Conservation (phyloP, 2,888 invertebrate genomes). For the Eledona agricola region DNA sequence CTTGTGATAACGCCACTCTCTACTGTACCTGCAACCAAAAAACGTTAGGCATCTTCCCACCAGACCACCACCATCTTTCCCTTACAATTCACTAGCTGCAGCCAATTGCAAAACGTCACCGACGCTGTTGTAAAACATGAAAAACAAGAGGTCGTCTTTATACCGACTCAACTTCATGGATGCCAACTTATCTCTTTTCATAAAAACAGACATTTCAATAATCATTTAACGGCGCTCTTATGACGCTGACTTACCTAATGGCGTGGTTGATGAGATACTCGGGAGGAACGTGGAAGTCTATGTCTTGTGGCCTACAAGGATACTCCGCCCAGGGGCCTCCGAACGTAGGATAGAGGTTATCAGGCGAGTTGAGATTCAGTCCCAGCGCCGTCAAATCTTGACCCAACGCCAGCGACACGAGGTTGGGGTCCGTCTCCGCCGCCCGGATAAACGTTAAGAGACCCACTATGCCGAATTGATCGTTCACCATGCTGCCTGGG, state of each 20-base stretch:
- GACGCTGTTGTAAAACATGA: conserved; percentile 98
- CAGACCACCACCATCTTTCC: conserved; percentile 47
- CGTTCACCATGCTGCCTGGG: conserved; percentile 97
- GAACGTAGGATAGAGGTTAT: conserved; percentile 97
- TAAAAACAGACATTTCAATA: conserved; percentile 37
- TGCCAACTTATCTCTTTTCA: conserved; percentile 87
- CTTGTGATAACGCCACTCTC: conserved; percentile 99
- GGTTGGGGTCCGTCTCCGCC: conserved; percentile 95
- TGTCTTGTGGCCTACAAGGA: conserved; percentile 98
- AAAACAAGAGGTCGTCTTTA: conserved; percentile 98
- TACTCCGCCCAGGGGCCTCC: conserved; percentile 99
- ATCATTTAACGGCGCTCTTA: too few relatives aligned
- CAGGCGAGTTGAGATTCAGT: conserved; percentile 97
- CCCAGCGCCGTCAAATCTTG: conserved; percentile 98
- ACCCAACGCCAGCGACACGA: conserved; percentile 95
- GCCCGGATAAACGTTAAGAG: conserved; percentile 97
- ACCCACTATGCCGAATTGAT: conserved; percentile 99
- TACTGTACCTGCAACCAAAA: conserved; percentile 78
- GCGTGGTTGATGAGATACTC: conserved; percentile 98
- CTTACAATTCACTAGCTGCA: conserved; percentile 96
- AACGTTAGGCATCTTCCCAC: not conserved
- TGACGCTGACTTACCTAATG: too few relatives aligned
- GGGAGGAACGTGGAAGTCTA: conserved; percentile 97
- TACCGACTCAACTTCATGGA: conserved; percentile 95
- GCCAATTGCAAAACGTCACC: conserved; percentile 98